phyloP scores from a whole-genome alignment of 2,797 vertebrate species.

The Chelon auratus region DNA sequence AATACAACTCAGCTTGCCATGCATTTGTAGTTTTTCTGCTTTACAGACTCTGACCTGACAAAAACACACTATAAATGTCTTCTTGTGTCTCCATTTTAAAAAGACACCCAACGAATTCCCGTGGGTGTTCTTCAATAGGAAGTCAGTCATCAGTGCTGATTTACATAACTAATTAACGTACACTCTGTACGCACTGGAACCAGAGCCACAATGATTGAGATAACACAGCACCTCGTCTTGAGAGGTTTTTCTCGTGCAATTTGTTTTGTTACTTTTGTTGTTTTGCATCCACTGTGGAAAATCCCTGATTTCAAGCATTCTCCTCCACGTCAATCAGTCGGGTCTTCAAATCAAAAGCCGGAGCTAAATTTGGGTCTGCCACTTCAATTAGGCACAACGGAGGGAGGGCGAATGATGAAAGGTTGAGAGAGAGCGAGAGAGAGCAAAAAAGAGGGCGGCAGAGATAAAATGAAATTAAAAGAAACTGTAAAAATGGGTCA shows the following conservation, averaged over 20 bases:
- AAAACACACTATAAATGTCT: constrained; percentile 19
- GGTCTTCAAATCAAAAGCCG: constrained; percentile 48
- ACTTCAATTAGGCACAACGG: constrained; percentile 57
- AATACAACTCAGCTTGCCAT: background rate
- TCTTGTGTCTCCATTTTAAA: constrained; percentile 51
- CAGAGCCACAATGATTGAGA: background rate
- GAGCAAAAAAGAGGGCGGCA: background rate
- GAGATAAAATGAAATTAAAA: background rate
- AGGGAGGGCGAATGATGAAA: constrained; percentile 1
- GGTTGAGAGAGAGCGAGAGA: background rate
- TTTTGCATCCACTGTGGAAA: constrained; percentile 34
- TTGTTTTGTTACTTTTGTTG: constrained; percentile 10
- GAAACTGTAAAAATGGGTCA: constrained; percentile 30
- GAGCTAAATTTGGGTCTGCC: constrained; percentile 58
- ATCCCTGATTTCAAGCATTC: constrained; percentile 51
- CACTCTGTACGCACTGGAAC: constrained; percentile 16
- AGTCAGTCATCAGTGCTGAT: constrained; percentile 48
- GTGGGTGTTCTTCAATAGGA: constrained; percentile 38
- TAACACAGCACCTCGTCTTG: constrained; percentile 6
- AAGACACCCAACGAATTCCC: constrained; percentile 28
- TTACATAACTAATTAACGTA: constrained; percentile 35
- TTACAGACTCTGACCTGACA: background rate
- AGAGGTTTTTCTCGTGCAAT: background rate
- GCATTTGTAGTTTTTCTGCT: background rate
- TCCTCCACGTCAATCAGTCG: constrained; percentile 46